Percentiles rank a stretch among this genome's conserved stretches.
These are phyloP conservation scores for Theodoxus fluviatilis DNA, from an alignment of 2,888 invertebrate genomes.

Conservation along the genomic window DNA sequence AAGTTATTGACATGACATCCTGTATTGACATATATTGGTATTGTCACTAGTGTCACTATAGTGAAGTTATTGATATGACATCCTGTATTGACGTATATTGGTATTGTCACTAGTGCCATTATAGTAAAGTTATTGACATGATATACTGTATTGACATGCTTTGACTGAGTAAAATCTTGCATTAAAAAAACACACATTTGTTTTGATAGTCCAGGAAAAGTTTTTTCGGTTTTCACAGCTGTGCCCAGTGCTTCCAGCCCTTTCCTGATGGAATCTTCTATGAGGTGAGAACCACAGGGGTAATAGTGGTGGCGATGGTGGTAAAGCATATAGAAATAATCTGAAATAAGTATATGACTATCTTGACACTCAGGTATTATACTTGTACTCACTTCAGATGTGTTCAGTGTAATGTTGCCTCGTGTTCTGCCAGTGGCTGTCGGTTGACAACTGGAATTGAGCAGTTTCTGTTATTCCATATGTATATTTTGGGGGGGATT, in stretches of 20 bases:
- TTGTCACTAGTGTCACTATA: background rate
- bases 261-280: conserved; percentile 98
- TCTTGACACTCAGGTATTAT: too few species aligned
- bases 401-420: too few species aligned
- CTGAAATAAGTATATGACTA: too few species aligned
- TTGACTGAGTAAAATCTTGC: background rate
- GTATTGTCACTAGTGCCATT: background rate
- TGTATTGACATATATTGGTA: background rate
- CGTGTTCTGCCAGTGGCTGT: too few species aligned
- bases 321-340: too few species aligned
- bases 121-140: background rate
- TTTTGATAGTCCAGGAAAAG: too few species aligned
- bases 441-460: too few species aligned
- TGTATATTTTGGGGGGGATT: too few species aligned
- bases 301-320: too few species aligned
- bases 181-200: too few species aligned
- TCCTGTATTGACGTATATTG: background rate
- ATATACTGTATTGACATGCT: background rate
- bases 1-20: background rate
- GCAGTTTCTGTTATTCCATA: too few species aligned
- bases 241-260: conserved; percentile 97
- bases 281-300: conserved; percentile 76
- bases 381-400: too few species aligned
- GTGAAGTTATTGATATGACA: background rate
- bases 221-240: conserved; percentile 70